Conservation (phyloP, 2,113 vertebrate genomes). For the Megaptera novaeangliae region DNA sequence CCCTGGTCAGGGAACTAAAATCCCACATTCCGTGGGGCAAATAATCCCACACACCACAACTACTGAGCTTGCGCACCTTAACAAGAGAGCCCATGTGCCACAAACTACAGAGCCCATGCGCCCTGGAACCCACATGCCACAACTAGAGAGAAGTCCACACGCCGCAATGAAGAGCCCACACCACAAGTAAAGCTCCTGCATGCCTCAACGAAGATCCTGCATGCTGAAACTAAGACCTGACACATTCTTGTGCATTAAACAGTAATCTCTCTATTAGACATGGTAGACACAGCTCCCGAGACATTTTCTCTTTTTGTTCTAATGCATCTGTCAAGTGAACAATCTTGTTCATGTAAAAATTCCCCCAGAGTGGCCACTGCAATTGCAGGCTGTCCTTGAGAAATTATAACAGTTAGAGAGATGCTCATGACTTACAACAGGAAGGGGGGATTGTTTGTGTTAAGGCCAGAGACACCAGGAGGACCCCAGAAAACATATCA, state of each 20-base stretch:
- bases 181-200: too few relatives aligned
- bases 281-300: not conserved
- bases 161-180: too few relatives aligned
- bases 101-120: too few relatives aligned
- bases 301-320: not conserved
- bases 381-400: constrained; percentile 35
- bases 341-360: constrained; percentile 8
- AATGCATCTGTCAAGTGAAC: constrained; percentile 13
- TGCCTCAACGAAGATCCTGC: too few relatives aligned
- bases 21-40: too few relatives aligned
- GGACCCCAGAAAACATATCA: not conserved
- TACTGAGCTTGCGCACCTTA: too few relatives aligned
- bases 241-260: too few relatives aligned
- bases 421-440: not conserved
- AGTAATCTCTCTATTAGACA: not conserved
- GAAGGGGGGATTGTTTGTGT: not conserved
- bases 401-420: not conserved
- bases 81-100: fast-evolving
- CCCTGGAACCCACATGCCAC: too few relatives aligned
- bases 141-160: too few relatives aligned
- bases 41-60: too few relatives aligned
- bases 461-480: not conserved
- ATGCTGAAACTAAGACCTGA: too few relatives aligned
- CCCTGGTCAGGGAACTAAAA: too few relatives aligned
- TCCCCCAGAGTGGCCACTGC: not conserved